phyloP scores from a whole-genome alignment of 2,888 invertebrate genomes.

The Xylocampa areola region DNA sequence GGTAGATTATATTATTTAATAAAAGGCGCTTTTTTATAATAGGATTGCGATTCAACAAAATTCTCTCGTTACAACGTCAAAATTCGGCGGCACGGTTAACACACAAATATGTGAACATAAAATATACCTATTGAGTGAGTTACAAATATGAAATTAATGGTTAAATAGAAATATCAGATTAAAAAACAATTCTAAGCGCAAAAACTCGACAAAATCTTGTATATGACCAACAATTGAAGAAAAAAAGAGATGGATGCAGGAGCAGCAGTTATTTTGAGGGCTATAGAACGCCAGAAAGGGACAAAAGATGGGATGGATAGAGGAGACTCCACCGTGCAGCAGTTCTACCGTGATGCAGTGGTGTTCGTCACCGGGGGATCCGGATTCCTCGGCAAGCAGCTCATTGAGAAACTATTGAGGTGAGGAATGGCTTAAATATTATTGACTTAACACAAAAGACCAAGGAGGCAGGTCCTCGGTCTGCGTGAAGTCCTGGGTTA shows the following conservation, averaged over 20 bases:
- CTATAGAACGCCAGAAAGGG: constrained; percentile 30
- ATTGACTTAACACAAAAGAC: too few relatives aligned
- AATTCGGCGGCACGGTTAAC: too few relatives aligned
- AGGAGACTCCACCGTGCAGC: constrained; percentile 57
- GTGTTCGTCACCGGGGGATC: constrained; percentile 96
- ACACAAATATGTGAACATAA: too few relatives aligned
- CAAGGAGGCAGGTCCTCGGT: too few relatives aligned
- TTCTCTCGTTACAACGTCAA: too few relatives aligned
- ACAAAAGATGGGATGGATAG: constrained; percentile 43
- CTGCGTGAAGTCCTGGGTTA: too few relatives aligned
- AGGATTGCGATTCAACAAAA: too few relatives aligned
- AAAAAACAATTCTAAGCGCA: background rate
- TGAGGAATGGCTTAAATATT: constrained; percentile 18
- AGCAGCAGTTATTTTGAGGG: constrained; percentile 29
- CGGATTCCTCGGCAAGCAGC: constrained; percentile 97
- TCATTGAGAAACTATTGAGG: constrained; percentile 94
- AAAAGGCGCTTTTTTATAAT: too few relatives aligned
- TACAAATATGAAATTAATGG: too few relatives aligned
- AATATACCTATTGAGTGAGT: too few relatives aligned
- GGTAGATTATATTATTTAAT: too few relatives aligned
- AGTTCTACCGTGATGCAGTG: constrained; percentile 57
- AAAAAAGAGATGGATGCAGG: constrained; percentile 45
- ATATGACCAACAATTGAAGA: background rate
- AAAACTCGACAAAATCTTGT: background rate
- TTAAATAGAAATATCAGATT: too few relatives aligned